Evolutionary conservation across 2,888 invertebrate species (phyloP), one percentile per base, ranked within the genome.

Genomic region (Herminia tarsipennalis): DNA sequence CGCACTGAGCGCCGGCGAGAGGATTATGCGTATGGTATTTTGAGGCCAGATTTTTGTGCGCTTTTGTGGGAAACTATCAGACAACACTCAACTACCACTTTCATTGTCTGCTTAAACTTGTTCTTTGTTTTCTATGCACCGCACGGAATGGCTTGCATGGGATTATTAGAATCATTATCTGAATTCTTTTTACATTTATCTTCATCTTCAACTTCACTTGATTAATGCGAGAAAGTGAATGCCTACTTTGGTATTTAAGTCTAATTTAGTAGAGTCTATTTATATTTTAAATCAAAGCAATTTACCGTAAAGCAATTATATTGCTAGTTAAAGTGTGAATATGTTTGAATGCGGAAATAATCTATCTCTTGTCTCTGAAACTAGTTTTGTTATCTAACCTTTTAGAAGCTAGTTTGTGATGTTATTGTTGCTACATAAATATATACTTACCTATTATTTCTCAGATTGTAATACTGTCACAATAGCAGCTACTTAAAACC

Each of bases 21-120:
- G 74, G 70, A 66, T 66, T 72, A 68, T 67, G 66, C 63, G 69
- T 73, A 58, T 69, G 70, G 70, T 59, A 76, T 77, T 82, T 78
- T 79, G 71, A 81, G 78, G 80, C 76, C 84, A 73, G 69, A 73
- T 73, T 73, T 76, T 76, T 74, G 59, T 69, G 53, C 57, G 51
- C 54, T 59, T 61, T 65, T 71, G 73, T 78, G 74, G 66, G 70
- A 78, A 77, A 63, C 62, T 55, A 44, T 59, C 34, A 44, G 34
- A 38, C 13, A 36, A 42, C n/a, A n/a, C n/a, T n/a, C n/a, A n/a
- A n/a, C n/a, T 29, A 47, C 25, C 22, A 36, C 32, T 50, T 34
- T 50, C 25, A 43, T 49, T 58, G 43, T 53, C 35, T 43, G 10
- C 14, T 9, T 27, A 25, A 47, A 44, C 41, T 48, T 37, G 21